Conservation (phyloP, 2,888 invertebrate genomes). For the Leucoptera coffeella region DNA sequence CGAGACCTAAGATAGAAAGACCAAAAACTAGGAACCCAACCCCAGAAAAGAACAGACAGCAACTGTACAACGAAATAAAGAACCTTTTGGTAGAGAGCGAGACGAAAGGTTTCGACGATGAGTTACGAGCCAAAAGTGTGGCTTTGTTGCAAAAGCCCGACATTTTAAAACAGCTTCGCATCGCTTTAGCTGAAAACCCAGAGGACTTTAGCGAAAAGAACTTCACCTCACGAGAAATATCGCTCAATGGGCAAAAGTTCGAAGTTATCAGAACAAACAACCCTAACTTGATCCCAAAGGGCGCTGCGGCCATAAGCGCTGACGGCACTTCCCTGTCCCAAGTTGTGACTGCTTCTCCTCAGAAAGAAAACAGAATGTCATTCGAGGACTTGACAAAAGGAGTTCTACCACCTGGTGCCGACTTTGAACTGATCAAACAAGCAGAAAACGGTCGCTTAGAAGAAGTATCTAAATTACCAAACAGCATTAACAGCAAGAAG, state of each 20-base stretch:
- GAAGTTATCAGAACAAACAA: constrained; percentile 67
- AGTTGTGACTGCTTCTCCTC: constrained; percentile 22
- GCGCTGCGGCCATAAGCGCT: constrained; percentile 43
- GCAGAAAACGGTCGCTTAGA: constrained; percentile 67
- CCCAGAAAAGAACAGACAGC: constrained; percentile 49
- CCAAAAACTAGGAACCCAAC: constrained; percentile 21
- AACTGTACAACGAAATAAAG: constrained; percentile 54
- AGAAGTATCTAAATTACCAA: constrained; percentile 57
- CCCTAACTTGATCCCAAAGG: constrained; percentile 59
- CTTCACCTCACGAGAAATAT: constrained; percentile 66
- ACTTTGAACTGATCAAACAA: constrained; percentile 76
- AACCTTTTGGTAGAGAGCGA: constrained; percentile 49
- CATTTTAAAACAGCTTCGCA: constrained; percentile 66
- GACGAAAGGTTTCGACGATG: constrained; percentile 50
- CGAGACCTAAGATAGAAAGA: constrained; percentile 18
- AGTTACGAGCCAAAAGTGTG: constrained; percentile 37
- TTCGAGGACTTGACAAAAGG: constrained; percentile 76
- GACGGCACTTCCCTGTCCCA: constrained; percentile 33
- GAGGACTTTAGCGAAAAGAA: constrained; percentile 61
- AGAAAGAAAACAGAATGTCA: constrained; percentile 58
- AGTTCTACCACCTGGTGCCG: constrained; percentile 70
- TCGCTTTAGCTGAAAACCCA: constrained; percentile 65
- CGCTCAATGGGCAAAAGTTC: constrained; percentile 69
- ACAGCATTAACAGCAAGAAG: constrained; percentile 58
- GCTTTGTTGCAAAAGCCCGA: constrained; percentile 64